These are phyloP conservation scores for Artibeus lituratus DNA, from an alignment of 2,797 vertebrate genomes.

Conservation along the genomic window DNA sequence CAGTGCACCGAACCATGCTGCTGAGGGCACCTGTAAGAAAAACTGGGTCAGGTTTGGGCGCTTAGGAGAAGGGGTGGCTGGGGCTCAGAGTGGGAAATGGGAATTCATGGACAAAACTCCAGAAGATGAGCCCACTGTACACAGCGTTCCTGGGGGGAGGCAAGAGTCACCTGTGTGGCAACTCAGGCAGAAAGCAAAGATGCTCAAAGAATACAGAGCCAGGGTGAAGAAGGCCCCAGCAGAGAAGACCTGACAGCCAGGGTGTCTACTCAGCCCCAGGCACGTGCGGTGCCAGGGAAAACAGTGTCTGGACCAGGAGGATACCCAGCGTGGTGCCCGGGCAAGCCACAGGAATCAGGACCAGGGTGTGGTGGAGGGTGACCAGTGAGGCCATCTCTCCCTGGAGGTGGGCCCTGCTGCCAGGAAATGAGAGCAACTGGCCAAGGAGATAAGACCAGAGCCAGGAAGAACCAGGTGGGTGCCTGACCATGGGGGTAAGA, in stretches of 20 bases:
- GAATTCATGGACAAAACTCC: not conserved
- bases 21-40: not conserved
- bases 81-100: not conserved
- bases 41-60: not conserved
- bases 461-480: not conserved
- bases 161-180: not conserved
- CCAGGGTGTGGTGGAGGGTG: not conserved
- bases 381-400: not conserved
- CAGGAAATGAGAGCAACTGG: not conserved
- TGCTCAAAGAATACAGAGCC: not conserved
- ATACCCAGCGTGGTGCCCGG: not conserved
- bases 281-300: not conserved
- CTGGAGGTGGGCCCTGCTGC: not conserved
- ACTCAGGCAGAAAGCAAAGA: not conserved
- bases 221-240: not conserved
- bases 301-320: not conserved
- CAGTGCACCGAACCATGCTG: not conserved
- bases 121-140: not conserved
- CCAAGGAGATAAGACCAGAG: not conserved
- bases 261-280: not conserved
- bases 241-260: not conserved
- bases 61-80: not conserved
- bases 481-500: not conserved
- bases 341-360: not conserved
- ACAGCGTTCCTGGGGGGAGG: not conserved